phyloP scores from a whole-genome alignment of 2,113 vertebrate species.

The Porphyrio hochstetteri region DNA sequence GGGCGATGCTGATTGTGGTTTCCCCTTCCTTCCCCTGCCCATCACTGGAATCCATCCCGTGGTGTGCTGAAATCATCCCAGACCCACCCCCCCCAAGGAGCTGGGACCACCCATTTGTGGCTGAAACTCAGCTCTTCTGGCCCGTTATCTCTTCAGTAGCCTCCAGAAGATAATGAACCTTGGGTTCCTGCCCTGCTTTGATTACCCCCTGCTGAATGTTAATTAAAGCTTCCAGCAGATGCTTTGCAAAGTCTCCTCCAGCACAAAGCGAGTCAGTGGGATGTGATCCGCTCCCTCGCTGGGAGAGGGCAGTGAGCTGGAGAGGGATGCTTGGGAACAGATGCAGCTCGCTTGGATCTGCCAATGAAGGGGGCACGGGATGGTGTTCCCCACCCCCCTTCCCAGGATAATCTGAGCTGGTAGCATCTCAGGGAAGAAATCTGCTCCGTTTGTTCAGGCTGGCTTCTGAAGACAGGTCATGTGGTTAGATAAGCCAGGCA shows the following conservation, averaged over 20 bases:
- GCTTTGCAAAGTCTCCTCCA: background rate
- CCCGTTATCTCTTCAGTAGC: background rate
- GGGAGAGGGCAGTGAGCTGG: background rate
- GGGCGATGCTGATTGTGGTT: background rate
- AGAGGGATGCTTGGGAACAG: background rate
- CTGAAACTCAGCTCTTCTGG: no score
- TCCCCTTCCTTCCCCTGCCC: background rate
- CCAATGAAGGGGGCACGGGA: background rate
- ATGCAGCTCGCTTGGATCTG: background rate
- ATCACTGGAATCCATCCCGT: background rate
- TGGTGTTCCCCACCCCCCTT: no score
- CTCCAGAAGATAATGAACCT: background rate
- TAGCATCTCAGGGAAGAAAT: background rate
- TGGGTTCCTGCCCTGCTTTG: background rate
- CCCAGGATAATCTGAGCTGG: background rate
- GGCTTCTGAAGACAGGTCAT: background rate
- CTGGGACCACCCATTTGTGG: fast-evolving
- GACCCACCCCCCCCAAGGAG: background rate
- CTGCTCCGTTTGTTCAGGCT: background rate
- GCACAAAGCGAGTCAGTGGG: background rate
- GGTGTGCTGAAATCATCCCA: background rate
- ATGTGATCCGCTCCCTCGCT: fast-evolving
- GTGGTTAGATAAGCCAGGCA: background rate
- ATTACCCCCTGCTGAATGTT: background rate
- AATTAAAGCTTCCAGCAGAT: background rate